phyloP scores from a whole-genome alignment of 2,888 invertebrate species.

The Drosophila buzzatii region DNA sequence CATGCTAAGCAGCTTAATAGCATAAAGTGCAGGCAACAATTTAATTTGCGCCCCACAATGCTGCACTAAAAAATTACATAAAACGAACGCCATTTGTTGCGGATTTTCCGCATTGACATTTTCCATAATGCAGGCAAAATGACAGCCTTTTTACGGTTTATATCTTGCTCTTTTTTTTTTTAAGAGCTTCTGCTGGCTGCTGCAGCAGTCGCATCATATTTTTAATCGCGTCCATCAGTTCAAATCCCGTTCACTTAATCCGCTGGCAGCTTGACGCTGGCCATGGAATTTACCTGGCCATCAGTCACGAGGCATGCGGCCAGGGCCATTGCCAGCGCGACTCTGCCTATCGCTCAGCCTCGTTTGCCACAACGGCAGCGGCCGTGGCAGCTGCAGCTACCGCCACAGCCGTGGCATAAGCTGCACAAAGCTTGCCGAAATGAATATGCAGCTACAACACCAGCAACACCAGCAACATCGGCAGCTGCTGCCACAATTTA shows the following conservation, averaged over 20 bases:
- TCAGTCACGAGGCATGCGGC: slow-evolving; percentile 56
- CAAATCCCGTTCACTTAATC: slow-evolving; percentile 50
- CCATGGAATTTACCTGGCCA: slow-evolving; percentile 66
- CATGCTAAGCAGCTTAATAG: slow-evolving; percentile 24
- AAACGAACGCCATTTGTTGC: slow-evolving; percentile 7
- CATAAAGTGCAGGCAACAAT: slow-evolving; percentile 27
- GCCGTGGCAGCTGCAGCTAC: not conserved
- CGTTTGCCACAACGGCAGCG: slow-evolving; percentile 7
- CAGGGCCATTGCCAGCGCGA: slow-evolving; percentile 14
- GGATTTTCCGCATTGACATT: slow-evolving; percentile 30
- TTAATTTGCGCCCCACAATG: slow-evolving; percentile 25
- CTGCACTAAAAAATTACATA: slow-evolving; percentile 19
- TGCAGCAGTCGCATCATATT: slow-evolving; percentile 36
- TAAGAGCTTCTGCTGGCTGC: slow-evolving; percentile 37
- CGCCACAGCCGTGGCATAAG: slow-evolving; percentile 45
- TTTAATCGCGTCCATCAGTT: slow-evolving; percentile 52
- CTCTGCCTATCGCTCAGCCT: slow-evolving; percentile 8
- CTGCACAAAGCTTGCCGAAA: slow-evolving; percentile 49
- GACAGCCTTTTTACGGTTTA: slow-evolving; percentile 35
- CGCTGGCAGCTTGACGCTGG: slow-evolving; percentile 50
- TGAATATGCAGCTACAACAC: slow-evolving; percentile 42
- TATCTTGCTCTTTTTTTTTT: slow-evolving; percentile 11
- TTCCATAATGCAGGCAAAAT: slow-evolving; percentile 47
- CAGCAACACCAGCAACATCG: not conserved
- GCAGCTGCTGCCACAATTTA: slow-evolving; percentile 64